Evolutionary conservation across 2,113 vertebrate genomes (phyloP).

Genomic region (Acinonyx jubatus): DNA sequence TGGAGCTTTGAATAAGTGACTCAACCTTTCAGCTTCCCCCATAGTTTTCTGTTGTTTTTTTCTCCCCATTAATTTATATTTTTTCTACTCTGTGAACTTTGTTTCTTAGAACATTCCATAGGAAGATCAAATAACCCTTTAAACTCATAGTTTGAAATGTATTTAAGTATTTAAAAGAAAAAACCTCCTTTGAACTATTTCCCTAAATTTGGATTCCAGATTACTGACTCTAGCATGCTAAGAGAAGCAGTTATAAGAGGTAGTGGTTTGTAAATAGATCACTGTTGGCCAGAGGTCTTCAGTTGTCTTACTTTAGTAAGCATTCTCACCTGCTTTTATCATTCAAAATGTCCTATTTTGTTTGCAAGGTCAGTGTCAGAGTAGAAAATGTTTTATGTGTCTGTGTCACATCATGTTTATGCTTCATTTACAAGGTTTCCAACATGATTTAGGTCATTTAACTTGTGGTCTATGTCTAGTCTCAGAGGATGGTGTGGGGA

Average conservation of each 20-base stretch:
- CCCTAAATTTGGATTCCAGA: constrained; percentile 7
- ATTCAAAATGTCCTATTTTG: constrained; percentile 18
- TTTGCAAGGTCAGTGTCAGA: neutral
- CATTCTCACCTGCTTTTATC: neutral
- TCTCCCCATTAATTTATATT: neutral
- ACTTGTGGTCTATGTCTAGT: neutral
- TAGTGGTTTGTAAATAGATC: neutral
- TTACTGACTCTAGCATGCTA: neutral
- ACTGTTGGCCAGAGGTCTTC: neutral
- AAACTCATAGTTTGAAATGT: neutral
- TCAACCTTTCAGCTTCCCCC: neutral
- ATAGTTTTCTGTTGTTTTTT: neutral
- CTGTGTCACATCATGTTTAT: neutral
- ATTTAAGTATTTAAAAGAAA: neutral
- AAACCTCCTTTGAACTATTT: neutral
- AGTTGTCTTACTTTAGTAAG: constrained; percentile 31
- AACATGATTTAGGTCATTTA: neutral
- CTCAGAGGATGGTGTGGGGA: neutral
- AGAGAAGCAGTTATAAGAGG: neutral
- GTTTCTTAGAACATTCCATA: constrained; percentile 4
- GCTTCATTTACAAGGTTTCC: constrained; percentile 39
- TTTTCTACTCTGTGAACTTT: neutral
- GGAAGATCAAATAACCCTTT: neutral
- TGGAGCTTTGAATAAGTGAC: neutral
- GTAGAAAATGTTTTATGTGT: constrained; percentile 12